These are phyloP conservation scores for Sialis fuliginosa DNA, from an alignment of 2,888 invertebrate species.

Conservation along the genomic window DNA sequence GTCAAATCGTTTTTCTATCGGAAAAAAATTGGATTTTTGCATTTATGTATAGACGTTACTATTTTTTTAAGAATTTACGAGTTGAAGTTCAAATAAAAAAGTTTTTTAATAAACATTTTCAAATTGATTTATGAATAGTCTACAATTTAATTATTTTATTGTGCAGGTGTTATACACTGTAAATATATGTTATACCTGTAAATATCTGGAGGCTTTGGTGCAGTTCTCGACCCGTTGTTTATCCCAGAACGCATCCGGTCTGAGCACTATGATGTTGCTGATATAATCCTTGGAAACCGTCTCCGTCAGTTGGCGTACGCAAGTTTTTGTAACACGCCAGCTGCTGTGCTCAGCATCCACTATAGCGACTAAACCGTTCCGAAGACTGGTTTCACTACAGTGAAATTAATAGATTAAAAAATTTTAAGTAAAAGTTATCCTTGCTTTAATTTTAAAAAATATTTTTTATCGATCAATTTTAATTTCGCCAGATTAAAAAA, in stretches of 20 bases:
- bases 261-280: slow-evolving; percentile 37
- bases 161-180: no score
- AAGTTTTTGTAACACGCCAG: slow-evolving; percentile 40
- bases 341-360: slow-evolving; percentile 45
- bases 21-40: no score
- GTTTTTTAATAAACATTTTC: no score
- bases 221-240: slow-evolving; percentile 53
- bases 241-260: slow-evolving; percentile 60
- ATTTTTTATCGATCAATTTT: neutral
- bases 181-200: slow-evolving; percentile 26
- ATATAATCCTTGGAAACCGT: slow-evolving; percentile 23
- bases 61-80: no score
- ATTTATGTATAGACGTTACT: no score
- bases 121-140: no score
- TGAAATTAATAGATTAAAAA: slow-evolving; percentile 1
- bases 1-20: no score
- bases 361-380: slow-evolving; percentile 37
- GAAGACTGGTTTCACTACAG: slow-evolving; percentile 29
- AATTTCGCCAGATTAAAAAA: no score
- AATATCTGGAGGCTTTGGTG: slow-evolving; percentile 38
- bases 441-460: neutral
- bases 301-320: slow-evolving; percentile 36
- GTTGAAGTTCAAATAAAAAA: no score
- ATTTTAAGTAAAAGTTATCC: neutral
- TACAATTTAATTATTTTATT: no score